Conservation (phyloP, 2,797 vertebrate genomes). For the Alosa sapidissima region DNA sequence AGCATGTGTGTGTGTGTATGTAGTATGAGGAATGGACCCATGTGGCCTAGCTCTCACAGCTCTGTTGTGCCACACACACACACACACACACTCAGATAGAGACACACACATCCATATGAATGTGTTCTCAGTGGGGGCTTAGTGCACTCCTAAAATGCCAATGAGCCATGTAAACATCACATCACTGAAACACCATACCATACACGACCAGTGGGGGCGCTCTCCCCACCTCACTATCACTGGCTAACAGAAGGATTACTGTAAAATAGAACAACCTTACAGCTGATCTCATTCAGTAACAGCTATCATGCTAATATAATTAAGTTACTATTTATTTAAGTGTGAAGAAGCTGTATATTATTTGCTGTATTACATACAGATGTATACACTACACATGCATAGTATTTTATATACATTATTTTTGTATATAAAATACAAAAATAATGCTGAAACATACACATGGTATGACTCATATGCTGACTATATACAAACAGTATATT, state of each 20-base stretch:
- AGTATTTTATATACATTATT: too few relatives aligned
- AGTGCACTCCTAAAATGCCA: conserved; percentile 16
- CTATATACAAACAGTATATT: background rate
- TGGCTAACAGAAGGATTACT: background rate
- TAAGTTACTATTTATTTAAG: background rate
- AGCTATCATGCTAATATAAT: background rate
- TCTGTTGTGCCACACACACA: background rate
- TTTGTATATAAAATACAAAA: too few relatives aligned
- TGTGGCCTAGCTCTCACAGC: background rate
- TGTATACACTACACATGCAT: too few relatives aligned
- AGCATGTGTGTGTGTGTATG: background rate
- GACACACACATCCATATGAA: background rate
- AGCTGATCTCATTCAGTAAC: background rate
- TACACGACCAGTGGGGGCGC: background rate
- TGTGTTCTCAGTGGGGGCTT: conserved; percentile 1
- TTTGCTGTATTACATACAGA: too few relatives aligned
- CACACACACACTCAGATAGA: background rate
- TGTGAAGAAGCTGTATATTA: background rate
- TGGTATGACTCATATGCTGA: background rate
- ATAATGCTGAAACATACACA: background rate
- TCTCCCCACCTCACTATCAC: background rate
- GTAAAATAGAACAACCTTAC: background rate
- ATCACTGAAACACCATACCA: background rate
- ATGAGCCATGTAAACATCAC: conserved; percentile 7
- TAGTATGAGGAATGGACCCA: background rate